Evolutionary conservation across 2,888 invertebrate genomes (phyloP), one percentile per base, ranked within the genome.

Genomic region (Leptinotarsa peninsularis): DNA sequence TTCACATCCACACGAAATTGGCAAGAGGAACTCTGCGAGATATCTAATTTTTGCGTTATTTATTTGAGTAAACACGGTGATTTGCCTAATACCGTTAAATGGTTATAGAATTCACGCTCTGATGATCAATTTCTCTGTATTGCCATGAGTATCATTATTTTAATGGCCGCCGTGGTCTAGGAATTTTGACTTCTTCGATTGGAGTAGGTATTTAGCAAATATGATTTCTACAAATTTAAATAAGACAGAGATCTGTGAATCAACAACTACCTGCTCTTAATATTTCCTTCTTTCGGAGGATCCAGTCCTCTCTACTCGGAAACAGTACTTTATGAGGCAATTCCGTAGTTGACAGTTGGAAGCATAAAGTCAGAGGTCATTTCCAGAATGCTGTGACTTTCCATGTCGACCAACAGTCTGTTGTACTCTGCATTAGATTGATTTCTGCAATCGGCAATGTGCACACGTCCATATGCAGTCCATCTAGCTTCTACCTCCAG

Each of bases 1-100:
- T 80, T 80, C 80, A 77, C 72, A 67, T 76, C 73, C 68, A 74
- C 75, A 73, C 75, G 67, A 79, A 78, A 78, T 78, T 58, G 75
- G 60, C 71, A 71, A 76, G 73, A 76, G 73, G 76, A 76, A 76
- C 71, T 76, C 21, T 63, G 60, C 67, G 49, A 43, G 67, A 70
- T 76, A 73, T 76, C 69, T 70, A 70, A 70, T 69, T 76, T 72
- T 72, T 76, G 52, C 70, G 52, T 69, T 69, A 76, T 70, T 68
- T 50, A 50, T 68, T 74, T 68, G 71, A 79, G 70, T 71, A 72
- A 75, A 69, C 73, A 74, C 66, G 56, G 67, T 77, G 72, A 76
- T 74, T 76, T 75, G 66, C 73, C 73, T 70, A 78, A 75, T 76
- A 75, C 69, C 76, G 75, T 67, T 71, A 75, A 78, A 72, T 74